Evolutionary conservation across 1,140 invertebrate genomes (phyloP).

Genomic region (Vanessa atalanta): DNA sequence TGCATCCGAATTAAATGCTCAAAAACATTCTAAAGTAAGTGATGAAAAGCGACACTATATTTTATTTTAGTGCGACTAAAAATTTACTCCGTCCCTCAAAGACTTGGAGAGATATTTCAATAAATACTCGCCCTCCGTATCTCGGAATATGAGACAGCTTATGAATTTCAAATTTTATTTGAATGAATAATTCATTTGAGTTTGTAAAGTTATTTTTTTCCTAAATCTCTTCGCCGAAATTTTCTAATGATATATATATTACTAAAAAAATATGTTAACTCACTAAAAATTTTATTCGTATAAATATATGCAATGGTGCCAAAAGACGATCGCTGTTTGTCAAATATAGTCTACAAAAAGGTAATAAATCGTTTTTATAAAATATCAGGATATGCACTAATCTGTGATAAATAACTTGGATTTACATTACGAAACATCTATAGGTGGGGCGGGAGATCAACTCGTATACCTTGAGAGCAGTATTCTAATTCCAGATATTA

Average conservation of each 20-base stretch:
- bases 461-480: no score
- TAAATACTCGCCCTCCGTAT: slow-evolving; percentile 45
- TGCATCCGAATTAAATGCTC: not conserved
- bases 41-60: not conserved
- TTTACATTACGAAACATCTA: no score
- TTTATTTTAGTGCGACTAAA: slow-evolving; percentile 2
- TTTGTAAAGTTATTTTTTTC: slow-evolving; percentile 51
- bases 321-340: no score
- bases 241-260: slow-evolving; percentile 39
- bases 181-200: slow-evolving; percentile 52
- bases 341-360: no score
- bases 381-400: no score
- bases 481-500: no score
- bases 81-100: slow-evolving; percentile 6
- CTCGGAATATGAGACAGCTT: slow-evolving; percentile 45
- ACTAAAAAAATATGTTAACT: no score
- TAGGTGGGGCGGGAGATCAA: no score
- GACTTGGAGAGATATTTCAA: slow-evolving; percentile 37
- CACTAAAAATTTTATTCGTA: no score
- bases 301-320: no score
- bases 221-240: slow-evolving; percentile 36
- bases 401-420: no score
- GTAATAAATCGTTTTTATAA: no score
- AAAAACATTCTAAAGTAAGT: slow-evolving; percentile 7
- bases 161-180: slow-evolving; percentile 62